A percentile compares a stretch with the other conserved stretches of the same genome.
Conservation (phyloP, 2,113 vertebrate species). For the Pterocles orientalis region DNA sequence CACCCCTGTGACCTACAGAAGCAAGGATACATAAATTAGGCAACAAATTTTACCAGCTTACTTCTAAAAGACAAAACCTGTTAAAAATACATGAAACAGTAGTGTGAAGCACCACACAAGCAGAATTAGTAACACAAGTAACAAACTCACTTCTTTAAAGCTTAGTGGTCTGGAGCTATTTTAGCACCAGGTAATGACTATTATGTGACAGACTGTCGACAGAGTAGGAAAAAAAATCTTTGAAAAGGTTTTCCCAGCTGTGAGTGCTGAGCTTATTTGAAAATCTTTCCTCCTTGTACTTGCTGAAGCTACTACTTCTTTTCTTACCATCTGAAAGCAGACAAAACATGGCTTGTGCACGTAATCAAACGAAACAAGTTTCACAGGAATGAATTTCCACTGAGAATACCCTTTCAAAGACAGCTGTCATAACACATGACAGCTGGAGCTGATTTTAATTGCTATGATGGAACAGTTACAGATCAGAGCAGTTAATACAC, state of each 20-base stretch:
- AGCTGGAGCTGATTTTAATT: conserved; percentile 25
- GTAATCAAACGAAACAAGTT: not conserved
- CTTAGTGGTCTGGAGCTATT: not conserved
- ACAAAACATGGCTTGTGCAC: not conserved
- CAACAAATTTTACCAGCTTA: not conserved
- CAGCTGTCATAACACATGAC: conserved; percentile 14
- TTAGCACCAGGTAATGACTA: not conserved
- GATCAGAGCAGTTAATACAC: conserved; percentile 1
- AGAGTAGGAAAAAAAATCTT: not conserved
- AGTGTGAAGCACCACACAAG: not conserved
- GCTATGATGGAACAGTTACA: not conserved
- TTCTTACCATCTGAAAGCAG: not conserved
- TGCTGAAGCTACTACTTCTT: not conserved
- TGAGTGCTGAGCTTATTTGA: not conserved
- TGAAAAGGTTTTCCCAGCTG: not conserved
- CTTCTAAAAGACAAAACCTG: not conserved
- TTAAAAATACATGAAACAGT: not conserved
- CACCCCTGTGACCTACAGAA: conserved; percentile 81
- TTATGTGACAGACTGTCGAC: not conserved
- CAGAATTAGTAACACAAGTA: not conserved
- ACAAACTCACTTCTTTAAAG: not conserved
- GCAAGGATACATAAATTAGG: not conserved
- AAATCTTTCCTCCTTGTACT: not conserved
- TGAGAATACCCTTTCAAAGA: conserved; percentile 18
- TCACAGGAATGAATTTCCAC: not conserved